Conservation (phyloP, 2,797 vertebrate species). For the Anabacerthia variegaticeps region DNA sequence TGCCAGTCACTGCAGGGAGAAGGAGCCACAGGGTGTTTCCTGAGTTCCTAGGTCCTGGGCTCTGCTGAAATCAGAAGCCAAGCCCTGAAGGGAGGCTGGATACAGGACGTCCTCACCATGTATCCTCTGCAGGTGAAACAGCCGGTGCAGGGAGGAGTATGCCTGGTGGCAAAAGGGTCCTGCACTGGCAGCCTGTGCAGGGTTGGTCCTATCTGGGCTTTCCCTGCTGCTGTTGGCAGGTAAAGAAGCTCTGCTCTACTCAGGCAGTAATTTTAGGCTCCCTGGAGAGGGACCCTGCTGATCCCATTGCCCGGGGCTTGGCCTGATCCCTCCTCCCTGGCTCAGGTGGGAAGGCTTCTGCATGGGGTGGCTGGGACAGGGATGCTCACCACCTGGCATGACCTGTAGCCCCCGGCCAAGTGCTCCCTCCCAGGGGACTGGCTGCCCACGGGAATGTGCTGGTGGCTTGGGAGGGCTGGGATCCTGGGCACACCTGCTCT, state of each 20-base stretch:
- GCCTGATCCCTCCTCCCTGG: not conserved
- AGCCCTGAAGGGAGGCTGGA: not conserved
- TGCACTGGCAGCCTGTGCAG: not conserved
- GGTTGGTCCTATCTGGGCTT: not conserved
- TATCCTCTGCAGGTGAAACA: rapidly evolving
- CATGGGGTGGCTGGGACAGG: rapidly evolving
- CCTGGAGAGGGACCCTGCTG: not conserved
- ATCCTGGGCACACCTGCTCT: not conserved
- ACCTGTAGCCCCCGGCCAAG: rapidly evolving
- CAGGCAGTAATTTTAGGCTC: not conserved
- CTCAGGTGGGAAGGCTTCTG: rapidly evolving
- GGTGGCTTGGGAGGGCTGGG: not conserved
- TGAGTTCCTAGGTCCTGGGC: not conserved
- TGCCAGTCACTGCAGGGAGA: not conserved
- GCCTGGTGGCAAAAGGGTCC: rapidly evolving
- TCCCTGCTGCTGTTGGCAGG: not conserved
- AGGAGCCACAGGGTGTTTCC: not conserved
- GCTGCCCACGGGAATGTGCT: not conserved
- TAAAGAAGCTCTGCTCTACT: not conserved
- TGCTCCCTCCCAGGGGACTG: not conserved
- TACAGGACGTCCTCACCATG: rapidly evolving
- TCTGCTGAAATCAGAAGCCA: not conserved
- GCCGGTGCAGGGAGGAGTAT: not conserved
- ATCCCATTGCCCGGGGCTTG: not conserved
- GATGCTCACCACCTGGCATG: rapidly evolving